Evolutionary conservation across 2,113 vertebrate genomes (phyloP), one percentile per base, ranked within the genome.

Genomic region (Halichoerus grypus): DNA sequence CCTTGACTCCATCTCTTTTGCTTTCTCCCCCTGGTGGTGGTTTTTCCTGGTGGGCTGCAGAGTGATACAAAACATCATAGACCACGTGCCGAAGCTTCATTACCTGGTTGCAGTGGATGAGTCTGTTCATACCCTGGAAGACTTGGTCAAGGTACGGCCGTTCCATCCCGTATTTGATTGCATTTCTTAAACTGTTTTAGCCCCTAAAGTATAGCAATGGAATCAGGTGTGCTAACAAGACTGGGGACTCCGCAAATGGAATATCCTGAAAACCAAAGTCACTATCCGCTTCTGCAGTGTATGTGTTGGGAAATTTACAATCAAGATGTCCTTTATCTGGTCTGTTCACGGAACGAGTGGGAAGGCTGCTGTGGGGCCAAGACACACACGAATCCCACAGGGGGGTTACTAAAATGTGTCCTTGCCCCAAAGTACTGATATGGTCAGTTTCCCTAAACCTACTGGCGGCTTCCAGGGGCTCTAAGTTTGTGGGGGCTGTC

Each of bases 21-120:
- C 71, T 61, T 49, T n/a, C 21, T 10, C 33, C 26, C 77, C n/a
- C 0, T 0, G 49, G 2, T 18, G 57, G 0, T 1, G 21, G 8
- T 80, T 59, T 3, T 63, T 11, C 36, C 93, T 88, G 13, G 28
- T 81, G 0, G 53, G 24, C 97, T 98, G 86, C 97, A 99, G 99
- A 7, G 99, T 99, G 71, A 95, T 99, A 61, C 99, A 99, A 94
- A 99, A 99, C 16, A 33, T 99, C 97, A 99, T 99, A 69, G 99
- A 99, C 42, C 99, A 97, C 1, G 98, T 97, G 89, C 99, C 99
- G 1, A 98, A 96, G 42, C 95, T 94, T 1, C 98, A 98, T 81
- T 99, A 99, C 91, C 81, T 99, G 80, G 95, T 99, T 6, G 99
- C 99, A 15, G 99, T 99, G 96, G 99, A 99, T 65, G 95, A 96